phyloP scores from a whole-genome alignment of 2,888 invertebrate genomes.

The Amblyteles armatorius region DNA sequence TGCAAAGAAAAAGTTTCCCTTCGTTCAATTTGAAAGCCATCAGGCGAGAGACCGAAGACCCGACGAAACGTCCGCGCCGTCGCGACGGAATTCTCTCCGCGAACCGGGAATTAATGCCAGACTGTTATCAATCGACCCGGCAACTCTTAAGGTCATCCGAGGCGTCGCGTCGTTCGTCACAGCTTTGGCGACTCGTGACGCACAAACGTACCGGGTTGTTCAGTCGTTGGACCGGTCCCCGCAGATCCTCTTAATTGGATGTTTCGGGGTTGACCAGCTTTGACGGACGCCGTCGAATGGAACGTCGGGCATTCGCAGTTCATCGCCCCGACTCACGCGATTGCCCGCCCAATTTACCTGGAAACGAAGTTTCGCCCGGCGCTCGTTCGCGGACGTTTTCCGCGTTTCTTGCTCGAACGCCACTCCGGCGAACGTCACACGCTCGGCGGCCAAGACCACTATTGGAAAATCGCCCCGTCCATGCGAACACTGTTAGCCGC shows the following conservation, averaged over 20 bases:
- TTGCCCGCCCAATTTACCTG: constrained; percentile 6
- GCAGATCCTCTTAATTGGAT: constrained; percentile 7
- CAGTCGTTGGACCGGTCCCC: not conserved
- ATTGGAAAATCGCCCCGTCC: not conserved
- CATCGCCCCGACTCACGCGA: not conserved
- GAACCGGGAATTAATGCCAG: not conserved
- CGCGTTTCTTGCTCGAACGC: not conserved
- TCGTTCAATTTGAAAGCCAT: no score
- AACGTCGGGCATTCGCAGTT: not conserved
- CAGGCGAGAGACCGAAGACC: not conserved
- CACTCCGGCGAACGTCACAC: not conserved
- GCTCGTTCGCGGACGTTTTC: not conserved
- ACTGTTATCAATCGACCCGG: not conserved
- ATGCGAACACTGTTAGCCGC: not conserved
- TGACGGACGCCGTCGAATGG: not conserved
- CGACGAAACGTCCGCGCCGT: not conserved
- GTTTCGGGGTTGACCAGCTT: constrained; percentile 1
- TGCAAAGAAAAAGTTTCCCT: no score
- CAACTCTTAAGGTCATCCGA: not conserved
- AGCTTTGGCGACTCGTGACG: not conserved
- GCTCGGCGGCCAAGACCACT: not conserved
- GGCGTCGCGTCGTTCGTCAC: not conserved
- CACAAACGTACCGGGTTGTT: not conserved
- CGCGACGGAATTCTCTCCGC: not conserved
- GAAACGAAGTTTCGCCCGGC: constrained; percentile 2